Evolutionary conservation across 2,113 vertebrate genomes (phyloP).

Genomic region (Collichthys lucidus): DNA sequence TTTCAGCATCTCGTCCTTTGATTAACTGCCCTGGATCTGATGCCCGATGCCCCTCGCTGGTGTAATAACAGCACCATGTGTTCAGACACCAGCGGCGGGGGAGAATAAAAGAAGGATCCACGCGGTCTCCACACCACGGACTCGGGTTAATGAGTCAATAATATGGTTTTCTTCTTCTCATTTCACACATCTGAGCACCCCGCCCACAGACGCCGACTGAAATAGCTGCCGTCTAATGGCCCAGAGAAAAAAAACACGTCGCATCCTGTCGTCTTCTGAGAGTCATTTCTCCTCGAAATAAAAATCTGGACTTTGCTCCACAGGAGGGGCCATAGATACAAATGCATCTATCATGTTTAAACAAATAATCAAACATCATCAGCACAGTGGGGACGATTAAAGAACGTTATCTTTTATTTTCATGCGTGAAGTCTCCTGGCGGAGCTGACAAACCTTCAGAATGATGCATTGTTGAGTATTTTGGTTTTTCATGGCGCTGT

Average conservation of each 20-base stretch:
- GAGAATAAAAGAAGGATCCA: slow-evolving; percentile 4
- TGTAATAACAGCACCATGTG: slow-evolving; percentile 28
- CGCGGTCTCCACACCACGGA: slow-evolving; percentile 18
- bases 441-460: too few relatives aligned
- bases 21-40: slow-evolving; percentile 3
- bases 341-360: slow-evolving; percentile 11
- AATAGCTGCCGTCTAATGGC: slow-evolving; percentile 68
- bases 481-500: background rate
- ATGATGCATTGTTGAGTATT: too few relatives aligned
- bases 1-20: background rate
- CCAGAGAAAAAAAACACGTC: slow-evolving; percentile 62
- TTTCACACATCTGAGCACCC: slow-evolving; percentile 67
- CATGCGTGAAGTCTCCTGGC: background rate
- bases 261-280: slow-evolving; percentile 43
- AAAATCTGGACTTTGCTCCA: background rate
- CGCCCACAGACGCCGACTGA: slow-evolving; percentile 53
- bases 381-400: slow-evolving; percentile 5
- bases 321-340: background rate
- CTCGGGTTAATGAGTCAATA: slow-evolving; percentile 62
- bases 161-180: slow-evolving; percentile 59
- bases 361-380: slow-evolving; percentile 9
- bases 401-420: background rate
- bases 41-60: slow-evolving; percentile 10
- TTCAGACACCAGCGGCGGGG: slow-evolving; percentile 1
- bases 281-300: slow-evolving; percentile 30